phyloP scores from a whole-genome alignment of 2,797 vertebrate species.

The Coluber constrictor region DNA sequence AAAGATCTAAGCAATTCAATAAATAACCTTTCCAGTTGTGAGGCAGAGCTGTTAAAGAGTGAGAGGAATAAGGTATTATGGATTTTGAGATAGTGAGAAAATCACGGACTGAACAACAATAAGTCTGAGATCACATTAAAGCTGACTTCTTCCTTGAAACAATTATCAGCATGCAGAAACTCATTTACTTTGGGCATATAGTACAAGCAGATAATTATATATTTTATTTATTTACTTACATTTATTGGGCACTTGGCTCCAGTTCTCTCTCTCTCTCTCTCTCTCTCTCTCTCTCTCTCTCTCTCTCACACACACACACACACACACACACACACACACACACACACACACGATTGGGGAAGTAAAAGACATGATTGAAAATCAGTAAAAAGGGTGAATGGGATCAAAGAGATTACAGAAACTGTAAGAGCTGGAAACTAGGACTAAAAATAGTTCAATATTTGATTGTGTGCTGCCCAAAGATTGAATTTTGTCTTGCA shows the following conservation, averaged over 20 bases:
- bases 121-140: not conserved
- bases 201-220: not conserved
- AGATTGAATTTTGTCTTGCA: not conserved
- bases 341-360: not conserved
- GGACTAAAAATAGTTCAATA: not conserved
- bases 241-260: not conserved
- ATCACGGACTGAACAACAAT: not conserved
- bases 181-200: not conserved
- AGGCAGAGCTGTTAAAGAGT: not conserved
- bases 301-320: no score
- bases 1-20: not conserved
- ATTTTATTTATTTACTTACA: not conserved
- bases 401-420: not conserved
- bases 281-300: no score
- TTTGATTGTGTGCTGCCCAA: not conserved
- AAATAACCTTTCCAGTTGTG: not conserved
- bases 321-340: no score
- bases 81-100: not conserved
- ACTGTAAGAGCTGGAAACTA: not conserved
- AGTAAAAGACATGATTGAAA: not conserved
- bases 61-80: not conserved
- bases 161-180: not conserved
- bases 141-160: not conserved
- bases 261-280: not conserved
- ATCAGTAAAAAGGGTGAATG: not conserved